These are phyloP conservation scores for Ferrisia virgata DNA, from an alignment of 2,888 invertebrate species.

Conservation along the genomic window DNA sequence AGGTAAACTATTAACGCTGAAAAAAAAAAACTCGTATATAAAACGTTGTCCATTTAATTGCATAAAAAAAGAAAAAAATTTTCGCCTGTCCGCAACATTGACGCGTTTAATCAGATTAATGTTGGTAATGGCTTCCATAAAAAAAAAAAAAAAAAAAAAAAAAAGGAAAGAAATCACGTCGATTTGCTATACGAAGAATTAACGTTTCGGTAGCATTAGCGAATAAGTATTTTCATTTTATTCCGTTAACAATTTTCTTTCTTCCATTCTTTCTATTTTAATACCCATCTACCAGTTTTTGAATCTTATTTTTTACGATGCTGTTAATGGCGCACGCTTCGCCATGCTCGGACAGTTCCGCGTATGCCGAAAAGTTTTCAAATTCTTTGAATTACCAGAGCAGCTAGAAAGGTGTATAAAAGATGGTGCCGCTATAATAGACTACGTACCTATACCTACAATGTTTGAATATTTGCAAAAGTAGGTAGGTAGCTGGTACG, in stretches of 20 bases:
- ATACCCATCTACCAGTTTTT: neutral
- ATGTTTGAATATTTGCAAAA: neutral
- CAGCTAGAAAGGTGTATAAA: neutral
- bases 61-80: neutral
- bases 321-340: neutral
- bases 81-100: neutral
- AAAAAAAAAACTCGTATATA: neutral
- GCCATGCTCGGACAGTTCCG: neutral
- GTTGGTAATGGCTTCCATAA: neutral
- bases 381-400: neutral
- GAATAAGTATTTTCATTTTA: neutral
- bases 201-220: neutral
- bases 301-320: conserved; percentile 6
- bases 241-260: neutral
- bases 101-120: neutral
- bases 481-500: neutral
- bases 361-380: neutral
- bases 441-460: no score
- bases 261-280: neutral
- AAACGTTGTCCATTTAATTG: neutral
- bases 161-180: no score
- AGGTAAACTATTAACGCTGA: no score
- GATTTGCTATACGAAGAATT: neutral
- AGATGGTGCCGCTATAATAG: neutral
- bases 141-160: neutral